Percentiles rank a stretch among this genome's conserved stretches.
Evolutionary conservation across 2,888 invertebrate genomes (phyloP).

Genomic region (Amaurobius ferox): DNA sequence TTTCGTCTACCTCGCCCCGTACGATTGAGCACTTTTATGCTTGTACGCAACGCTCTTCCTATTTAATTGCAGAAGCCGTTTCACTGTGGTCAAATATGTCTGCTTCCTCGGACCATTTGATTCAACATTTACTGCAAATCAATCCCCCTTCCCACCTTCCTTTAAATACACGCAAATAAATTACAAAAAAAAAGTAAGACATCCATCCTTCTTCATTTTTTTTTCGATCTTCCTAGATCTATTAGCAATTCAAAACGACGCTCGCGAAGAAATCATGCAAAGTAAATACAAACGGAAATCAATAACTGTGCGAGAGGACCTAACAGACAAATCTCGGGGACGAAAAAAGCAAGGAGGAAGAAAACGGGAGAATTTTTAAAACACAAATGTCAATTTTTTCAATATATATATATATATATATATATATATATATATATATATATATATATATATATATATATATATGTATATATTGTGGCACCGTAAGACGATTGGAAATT

Average conservation of each 20-base stretch:
- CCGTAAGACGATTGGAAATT: constrained; percentile 34
- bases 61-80: too few species aligned
- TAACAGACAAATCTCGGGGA: constrained; percentile 46
- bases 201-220: neutral
- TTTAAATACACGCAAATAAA: neutral
- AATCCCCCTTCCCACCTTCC: constrained; percentile 28
- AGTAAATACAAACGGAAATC: constrained; percentile 71
- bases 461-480: constrained; percentile 27
- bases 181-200: neutral
- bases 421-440: too few species aligned
- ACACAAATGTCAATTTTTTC: neutral
- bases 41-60: too few species aligned
- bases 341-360: constrained; percentile 10
- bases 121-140: constrained; percentile 23
- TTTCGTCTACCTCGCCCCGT: too few species aligned
- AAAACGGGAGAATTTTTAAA: constrained; percentile 3
- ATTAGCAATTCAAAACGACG: constrained; percentile 67
- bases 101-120: too few species aligned
- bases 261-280: constrained; percentile 50
- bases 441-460: too few species aligned
- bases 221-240: constrained; percentile 12
- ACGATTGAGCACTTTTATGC: too few species aligned
- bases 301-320: constrained; percentile 46
- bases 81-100: constrained; percentile 46
- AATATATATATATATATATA: neutral